Base-by-base conservation (phyloP, 2,113 vertebrate genomes). In the Dasypus novemcinctus region DNA sequence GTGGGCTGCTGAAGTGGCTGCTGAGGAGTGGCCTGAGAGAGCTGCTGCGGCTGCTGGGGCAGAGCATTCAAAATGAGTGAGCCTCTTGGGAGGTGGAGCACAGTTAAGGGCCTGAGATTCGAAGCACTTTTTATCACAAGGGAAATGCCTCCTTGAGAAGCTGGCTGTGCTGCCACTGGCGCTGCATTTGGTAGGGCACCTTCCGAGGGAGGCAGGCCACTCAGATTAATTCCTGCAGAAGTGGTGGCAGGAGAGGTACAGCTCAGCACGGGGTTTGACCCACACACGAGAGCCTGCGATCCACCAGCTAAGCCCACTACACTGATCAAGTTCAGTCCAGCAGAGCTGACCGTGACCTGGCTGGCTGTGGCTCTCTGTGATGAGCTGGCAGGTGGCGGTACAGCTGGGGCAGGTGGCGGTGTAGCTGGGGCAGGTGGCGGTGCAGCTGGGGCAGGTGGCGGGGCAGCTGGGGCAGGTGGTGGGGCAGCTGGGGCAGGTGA, bases 101-200 rank as follows among this genome's bases (percentile, higher is more conserved):
- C 52, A 95, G 33, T 61, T 59, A 97, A 76, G 71, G 79, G 98
- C 97, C 98, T 98, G 95, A 99, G 97, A 96, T 98, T 98, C 84
- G 98, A 95, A 80, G 98, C 97, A 97, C 97, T 99, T 98, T 99
- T 99, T 97, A 99, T 97, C 95, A 99, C 98, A 97, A 99, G 98
- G 46, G 98, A 98, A 96, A 98, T 98, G 94, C 98, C 98, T 95
- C 98, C 97, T 97, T 98, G 98, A 91, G 98, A 97, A 89, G 98
- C 94, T 72, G 98, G 97, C 96, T 99, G 99, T 98, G 98, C 98
- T 94, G 98, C 98, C 96, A 96, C 54, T 1, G 99, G 98, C 97
- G 97, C 96, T 13, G 97, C 95, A 81, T 90, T 93, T 92, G 97
- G 98, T 93, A 99, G 98, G 96, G 99, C 98, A 75, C 98, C 98